A percentile compares a stretch with the other conserved stretches of the same genome.
These are phyloP conservation scores for Eueides isabella DNA, from an alignment of 1,140 invertebrate genomes.

Conservation along the genomic window DNA sequence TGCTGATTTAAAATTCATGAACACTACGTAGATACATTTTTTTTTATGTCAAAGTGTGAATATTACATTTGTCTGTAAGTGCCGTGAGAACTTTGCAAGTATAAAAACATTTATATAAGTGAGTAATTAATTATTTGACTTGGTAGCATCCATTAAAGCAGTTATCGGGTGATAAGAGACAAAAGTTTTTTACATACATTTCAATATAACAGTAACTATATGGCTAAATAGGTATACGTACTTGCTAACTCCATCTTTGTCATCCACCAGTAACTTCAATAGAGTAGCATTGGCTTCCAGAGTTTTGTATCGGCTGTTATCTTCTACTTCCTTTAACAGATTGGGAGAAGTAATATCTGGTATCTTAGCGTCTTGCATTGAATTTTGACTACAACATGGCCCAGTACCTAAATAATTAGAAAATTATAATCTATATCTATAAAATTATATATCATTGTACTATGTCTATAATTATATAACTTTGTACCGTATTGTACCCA, in stretches of 20 bases:
- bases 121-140: neutral
- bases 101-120: neutral
- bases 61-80: neutral
- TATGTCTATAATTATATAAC: too few relatives aligned
- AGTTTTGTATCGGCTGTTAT: conserved; percentile 76
- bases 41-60: neutral
- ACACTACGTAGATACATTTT: neutral
- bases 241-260: conserved; percentile 74
- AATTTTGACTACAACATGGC: conserved; percentile 48
- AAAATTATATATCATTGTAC: too few relatives aligned
- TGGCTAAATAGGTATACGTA: conserved; percentile 30
- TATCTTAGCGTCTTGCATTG: conserved; percentile 27
- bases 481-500: too few relatives aligned
- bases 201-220: too few relatives aligned
- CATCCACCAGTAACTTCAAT: conserved; percentile 70
- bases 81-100: neutral
- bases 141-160: neutral
- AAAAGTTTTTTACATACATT: neutral
- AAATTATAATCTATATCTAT: too few relatives aligned
- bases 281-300: conserved; percentile 73
- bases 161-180: neutral
- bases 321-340: conserved; percentile 68
- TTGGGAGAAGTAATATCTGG: conserved; percentile 54
- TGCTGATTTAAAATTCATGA: conserved; percentile 10
- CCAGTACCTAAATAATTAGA: conserved; percentile 47